phyloP scores from a whole-genome alignment of 1,140 invertebrate species.

The Drosophila tani region DNA sequence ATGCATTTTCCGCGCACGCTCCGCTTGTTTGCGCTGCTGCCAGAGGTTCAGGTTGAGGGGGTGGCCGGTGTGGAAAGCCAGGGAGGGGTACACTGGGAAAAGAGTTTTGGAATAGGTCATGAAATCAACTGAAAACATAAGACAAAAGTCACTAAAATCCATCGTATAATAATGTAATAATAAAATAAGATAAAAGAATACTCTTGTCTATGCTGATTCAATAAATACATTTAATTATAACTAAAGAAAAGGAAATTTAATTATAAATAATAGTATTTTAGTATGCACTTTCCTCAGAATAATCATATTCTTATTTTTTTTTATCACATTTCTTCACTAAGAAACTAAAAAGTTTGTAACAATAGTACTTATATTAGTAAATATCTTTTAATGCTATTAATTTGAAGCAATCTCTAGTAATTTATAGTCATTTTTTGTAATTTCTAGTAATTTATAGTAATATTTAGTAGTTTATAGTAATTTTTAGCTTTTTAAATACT shows the following conservation, averaged over 20 bases:
- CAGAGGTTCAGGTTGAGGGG: not conserved
- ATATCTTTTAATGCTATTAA: not conserved
- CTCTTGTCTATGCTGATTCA: not conserved
- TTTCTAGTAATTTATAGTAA: not conserved
- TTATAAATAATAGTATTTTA: too few relatives aligned
- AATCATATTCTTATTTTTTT: not conserved
- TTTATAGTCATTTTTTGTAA: not conserved
- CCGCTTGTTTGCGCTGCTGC: constrained; percentile 25
- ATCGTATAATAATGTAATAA: too few relatives aligned
- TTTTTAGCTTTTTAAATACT: not conserved
- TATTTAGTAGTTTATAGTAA: too few relatives aligned
- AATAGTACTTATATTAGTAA: not conserved
- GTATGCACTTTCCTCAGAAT: too few relatives aligned
- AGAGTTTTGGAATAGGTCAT: not conserved
- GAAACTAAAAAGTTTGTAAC: not conserved
- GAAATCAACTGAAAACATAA: too few relatives aligned
- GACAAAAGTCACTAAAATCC: rapidly evolving
- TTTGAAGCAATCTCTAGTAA: not conserved
- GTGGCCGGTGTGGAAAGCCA: not conserved
- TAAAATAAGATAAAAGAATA: too few relatives aligned
- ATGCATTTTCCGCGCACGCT: constrained; percentile 71
- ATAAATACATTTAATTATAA: not conserved
- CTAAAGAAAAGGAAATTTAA: not conserved
- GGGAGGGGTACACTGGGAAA: constrained; percentile 1
- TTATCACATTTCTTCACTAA: not conserved